Evolutionary conservation across 2,888 invertebrate species (phyloP), one percentile per base, ranked within the genome.

Genomic region (Dysmachus trigonus): DNA sequence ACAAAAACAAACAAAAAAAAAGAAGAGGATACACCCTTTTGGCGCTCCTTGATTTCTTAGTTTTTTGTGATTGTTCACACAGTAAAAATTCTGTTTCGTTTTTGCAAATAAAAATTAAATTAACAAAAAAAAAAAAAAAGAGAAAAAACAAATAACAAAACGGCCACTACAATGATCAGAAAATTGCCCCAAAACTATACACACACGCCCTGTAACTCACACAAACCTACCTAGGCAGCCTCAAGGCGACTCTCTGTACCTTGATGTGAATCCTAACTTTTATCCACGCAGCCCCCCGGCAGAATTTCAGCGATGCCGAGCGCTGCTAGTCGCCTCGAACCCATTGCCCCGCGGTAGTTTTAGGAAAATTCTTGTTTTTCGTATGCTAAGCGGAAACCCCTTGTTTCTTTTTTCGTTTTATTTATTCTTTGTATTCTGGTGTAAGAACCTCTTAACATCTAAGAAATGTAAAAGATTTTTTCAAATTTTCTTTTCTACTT

Each of bases 381-480:
- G 8, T 62, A 62, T 76, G 31, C 73, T 73, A 73, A 73, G 73
- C 35, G 62, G 62, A 62, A 62, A 62, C 10, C 8, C 62, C 62
- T 62, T 62, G 62, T 62, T 79, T 47, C 33, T 73, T n/a, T 81
- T 31, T 30, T 81, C 31, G 38, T 53, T 53, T 81, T 33, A 81
- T 81, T 81, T 81, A 81, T 81, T 62, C n/a, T 31, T 81, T 81
- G 47, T 62, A 30, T 33, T 81, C 81, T 81, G 81, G 81, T 81
- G 81, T 81, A 81, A 81, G 81, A 33, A 81, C 53, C 18, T 53
- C 15, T 81, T 79, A 79, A 47, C 47, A 47, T 81, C 53, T 81
- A 81, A 53, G 81, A 81, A 53, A 22, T 81, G 81, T 81, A 81
- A 81, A 81, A 13, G 31, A 47, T 79, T 62, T 53, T 53, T 62